Base-by-base conservation (phyloP, 2,888 invertebrate species). In the Caenorhabditis becei region DNA sequence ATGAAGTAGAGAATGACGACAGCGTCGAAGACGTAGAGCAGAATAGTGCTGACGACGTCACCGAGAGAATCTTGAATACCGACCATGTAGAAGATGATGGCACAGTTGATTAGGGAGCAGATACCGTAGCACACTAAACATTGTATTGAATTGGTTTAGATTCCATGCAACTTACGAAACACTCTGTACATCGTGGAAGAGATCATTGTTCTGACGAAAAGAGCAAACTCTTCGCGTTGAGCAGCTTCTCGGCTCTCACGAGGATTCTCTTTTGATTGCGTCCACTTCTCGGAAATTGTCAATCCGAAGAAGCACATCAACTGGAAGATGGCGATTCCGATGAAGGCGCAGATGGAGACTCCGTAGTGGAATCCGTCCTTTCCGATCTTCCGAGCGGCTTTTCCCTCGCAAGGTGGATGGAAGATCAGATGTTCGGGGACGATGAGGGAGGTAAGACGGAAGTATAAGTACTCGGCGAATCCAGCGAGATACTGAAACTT, bases 61-160 rank as follows among this genome's bases (percentile, higher is more conserved):
- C 87, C 85, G 16, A 89, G 70, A 3, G 86, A 86, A 59, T 89
- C 87, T 72, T 87, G 72, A 49, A 89, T 85, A 44, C 88, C 89
- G 20, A 89, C 86, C 88, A 89, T 89, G 83, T 89, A 89, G 83
- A 89, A 89, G 18, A 89, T 89, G 51, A 87, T 82, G 53, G 82
- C 82, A 41, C 87, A 87, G 62, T 84, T 84, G 78, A 87, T 86
- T 18, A 82, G 37, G 4, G 85, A 85, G 53, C 87, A 87, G 28
- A 86, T 74, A 4, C 80, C 85, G 58, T 87, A 87, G 54, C 87
- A 86, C 2, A 83, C 86, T 87, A 78, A 32, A 59, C 4, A 32
- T 32, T n/a, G n/a, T n/a, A 10, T 32, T 10, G 32, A 32, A 32
- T 32, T 32, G 10, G 32, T 32, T 32, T 10, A 32, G 32, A 32